These are phyloP conservation scores for Montipora capitata DNA, from an alignment of 92 coral and sea anemone genomes.

Conservation along the genomic window DNA sequence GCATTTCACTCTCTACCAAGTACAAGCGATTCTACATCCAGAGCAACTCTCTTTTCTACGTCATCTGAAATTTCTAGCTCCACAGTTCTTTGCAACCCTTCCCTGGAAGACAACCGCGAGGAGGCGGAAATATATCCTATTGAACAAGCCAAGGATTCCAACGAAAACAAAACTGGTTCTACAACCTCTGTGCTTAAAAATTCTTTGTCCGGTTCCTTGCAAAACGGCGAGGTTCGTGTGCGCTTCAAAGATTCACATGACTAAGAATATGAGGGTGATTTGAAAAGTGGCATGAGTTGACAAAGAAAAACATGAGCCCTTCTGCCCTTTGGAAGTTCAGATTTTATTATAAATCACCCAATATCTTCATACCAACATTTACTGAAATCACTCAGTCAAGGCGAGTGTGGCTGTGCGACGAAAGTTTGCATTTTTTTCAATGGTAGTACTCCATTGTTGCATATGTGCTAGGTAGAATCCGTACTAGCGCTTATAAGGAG, in stretches of 20 bases:
- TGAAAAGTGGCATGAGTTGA: not conserved
- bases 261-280: not conserved
- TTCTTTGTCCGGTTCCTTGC: conserved; percentile 3
- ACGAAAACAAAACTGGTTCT: not conserved
- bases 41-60: not conserved
- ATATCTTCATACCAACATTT: no score
- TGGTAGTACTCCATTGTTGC: no score
- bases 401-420: no score
- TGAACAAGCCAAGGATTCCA: conserved; percentile 27
- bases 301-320: conserved; percentile 12
- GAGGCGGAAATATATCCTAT: conserved; percentile 28
- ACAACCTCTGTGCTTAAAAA: conserved; percentile 1
- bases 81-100: conserved; percentile 48
- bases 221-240: conserved; percentile 21
- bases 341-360: not conserved
- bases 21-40: not conserved
- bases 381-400: no score
- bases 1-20: conserved; percentile 52
- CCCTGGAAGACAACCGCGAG: conserved; percentile 23
- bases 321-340: conserved; percentile 1
- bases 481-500: no score
- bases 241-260: conserved; percentile 19
- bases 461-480: no score
- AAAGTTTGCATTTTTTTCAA: no score
- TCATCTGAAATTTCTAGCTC: conserved; percentile 7